These are phyloP conservation scores for Megaceryle torquata DNA, from an alignment of 2,113 vertebrate species.

Conservation along the genomic window DNA sequence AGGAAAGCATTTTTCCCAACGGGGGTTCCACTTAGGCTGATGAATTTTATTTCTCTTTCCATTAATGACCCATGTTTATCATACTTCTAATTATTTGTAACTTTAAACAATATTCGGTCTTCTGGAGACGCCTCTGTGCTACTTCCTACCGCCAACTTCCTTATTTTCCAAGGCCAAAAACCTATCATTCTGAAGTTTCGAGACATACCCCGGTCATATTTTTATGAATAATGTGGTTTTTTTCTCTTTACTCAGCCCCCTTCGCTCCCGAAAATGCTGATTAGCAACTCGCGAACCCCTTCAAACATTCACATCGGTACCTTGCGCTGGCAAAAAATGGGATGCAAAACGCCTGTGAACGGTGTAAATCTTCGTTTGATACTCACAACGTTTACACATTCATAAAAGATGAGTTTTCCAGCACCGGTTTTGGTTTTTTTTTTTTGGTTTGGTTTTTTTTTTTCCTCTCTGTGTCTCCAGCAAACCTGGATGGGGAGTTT, in stretches of 20 bases:
- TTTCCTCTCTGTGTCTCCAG: background rate
- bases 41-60: conserved; percentile 79
- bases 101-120: conserved; percentile 78
- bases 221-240: background rate
- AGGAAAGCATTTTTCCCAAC: conserved; percentile 78
- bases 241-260: background rate
- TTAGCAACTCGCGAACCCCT: background rate
- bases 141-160: background rate
- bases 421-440: background rate
- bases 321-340: background rate
- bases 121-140: background rate
- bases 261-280: background rate
- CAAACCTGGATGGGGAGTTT: background rate
- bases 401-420: background rate
- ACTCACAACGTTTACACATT: background rate
- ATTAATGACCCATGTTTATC: conserved; percentile 82
- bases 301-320: background rate
- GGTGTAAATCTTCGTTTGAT: conserved; percentile 21
- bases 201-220: accelerated
- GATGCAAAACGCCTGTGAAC: background rate
- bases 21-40: conserved; percentile 81
- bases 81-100: conserved; percentile 81
- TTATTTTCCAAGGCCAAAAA: background rate
- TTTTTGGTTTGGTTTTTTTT: background rate
- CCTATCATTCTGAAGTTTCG: accelerated